These are phyloP conservation scores for Aegotheles bennettii DNA, from an alignment of 2,113 vertebrate species.

Conservation along the genomic window DNA sequence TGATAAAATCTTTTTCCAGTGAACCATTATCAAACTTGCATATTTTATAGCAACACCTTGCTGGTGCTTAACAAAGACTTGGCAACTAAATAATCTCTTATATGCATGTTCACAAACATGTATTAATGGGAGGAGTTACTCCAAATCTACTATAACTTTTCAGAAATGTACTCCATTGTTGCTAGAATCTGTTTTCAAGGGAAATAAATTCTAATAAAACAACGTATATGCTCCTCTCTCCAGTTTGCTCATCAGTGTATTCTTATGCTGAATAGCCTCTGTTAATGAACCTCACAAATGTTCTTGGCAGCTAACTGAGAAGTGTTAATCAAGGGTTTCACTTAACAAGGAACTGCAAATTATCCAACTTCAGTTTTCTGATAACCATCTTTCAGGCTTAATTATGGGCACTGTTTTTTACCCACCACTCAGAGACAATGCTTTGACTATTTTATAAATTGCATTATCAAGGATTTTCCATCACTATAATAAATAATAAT, in stretches of 20 bases:
- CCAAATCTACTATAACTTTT: background rate
- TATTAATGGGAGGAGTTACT: background rate
- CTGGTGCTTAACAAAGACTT: background rate
- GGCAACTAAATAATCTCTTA: background rate
- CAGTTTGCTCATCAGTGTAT: background rate
- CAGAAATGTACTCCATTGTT: background rate
- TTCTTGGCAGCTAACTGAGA: conserved; percentile 8
- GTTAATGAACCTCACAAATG: background rate
- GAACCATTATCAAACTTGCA: background rate
- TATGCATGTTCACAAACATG: background rate
- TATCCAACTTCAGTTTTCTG: background rate
- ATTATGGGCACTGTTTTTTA: conserved; percentile 12
- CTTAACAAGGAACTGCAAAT: conserved; percentile 33
- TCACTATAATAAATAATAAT: conserved; percentile 40
- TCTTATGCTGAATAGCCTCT: background rate
- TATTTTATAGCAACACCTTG: background rate
- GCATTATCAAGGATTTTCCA: conserved; percentile 36
- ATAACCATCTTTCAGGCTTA: background rate
- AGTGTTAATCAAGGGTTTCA: conserved; percentile 43
- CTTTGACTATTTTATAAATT: conserved; percentile 13
- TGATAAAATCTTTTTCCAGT: background rate
- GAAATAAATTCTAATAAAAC: background rate
- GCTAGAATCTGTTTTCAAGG: background rate
- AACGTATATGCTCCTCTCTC: background rate
- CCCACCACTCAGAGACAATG: background rate